Conservation (phyloP, 2,797 vertebrate genomes). For the Sebastes taczanowskii region DNA sequence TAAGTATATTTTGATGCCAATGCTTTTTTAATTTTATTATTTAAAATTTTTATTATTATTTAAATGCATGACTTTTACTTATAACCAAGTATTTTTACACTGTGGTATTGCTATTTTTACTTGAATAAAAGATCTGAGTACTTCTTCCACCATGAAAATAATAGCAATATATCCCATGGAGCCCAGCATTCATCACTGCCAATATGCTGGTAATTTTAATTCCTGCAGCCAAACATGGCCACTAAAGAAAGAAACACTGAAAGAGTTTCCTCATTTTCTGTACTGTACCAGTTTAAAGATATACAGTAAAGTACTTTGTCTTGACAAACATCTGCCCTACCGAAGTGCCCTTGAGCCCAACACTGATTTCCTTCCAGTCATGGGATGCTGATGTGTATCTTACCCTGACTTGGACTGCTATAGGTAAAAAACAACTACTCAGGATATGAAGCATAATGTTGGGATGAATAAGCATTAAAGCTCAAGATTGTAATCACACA, state of each 20-base stretch:
- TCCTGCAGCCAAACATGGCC: neutral
- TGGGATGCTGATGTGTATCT: neutral
- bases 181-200: no score
- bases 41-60: no score
- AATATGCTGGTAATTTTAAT: no score
- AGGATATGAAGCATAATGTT: neutral
- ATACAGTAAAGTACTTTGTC: neutral
- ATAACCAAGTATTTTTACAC: no score
- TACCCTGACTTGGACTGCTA: neutral
- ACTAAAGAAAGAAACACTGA: neutral
- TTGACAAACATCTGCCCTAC: neutral
- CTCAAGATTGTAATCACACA: constrained; percentile 20
- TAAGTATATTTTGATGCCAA: no score
- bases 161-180: no score
- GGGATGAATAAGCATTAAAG: neutral
- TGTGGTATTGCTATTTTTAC: no score
- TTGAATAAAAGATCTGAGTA: no score
- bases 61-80: no score
- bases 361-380: neutral
- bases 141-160: no score
- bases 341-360: neutral
- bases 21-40: no score
- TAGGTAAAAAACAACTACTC: neutral
- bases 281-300: neutral
- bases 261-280: neutral